A percentile compares a stretch with the other conserved stretches of the same genome.
Evolutionary conservation across 2,113 vertebrate species (phyloP).

Genomic region (Capricornis sumatraensis): DNA sequence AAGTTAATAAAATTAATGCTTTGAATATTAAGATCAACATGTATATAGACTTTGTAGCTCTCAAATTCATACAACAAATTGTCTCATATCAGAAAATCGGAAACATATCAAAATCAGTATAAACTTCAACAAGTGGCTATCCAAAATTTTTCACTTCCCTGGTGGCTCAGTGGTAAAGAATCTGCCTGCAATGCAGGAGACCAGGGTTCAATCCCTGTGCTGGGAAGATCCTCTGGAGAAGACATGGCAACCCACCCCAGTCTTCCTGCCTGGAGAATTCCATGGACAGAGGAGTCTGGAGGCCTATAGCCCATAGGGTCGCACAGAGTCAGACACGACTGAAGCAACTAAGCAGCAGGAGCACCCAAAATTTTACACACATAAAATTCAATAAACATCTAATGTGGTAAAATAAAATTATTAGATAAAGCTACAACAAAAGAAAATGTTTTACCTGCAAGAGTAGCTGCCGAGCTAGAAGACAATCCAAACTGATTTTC

Average conservation of each 20-base stretch:
- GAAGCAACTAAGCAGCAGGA: background rate
- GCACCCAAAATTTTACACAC: background rate
- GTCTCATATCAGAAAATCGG: background rate
- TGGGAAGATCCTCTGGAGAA: background rate
- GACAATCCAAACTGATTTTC: conserved; percentile 86
- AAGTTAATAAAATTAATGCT: background rate
- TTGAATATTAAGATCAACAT: background rate
- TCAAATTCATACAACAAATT: background rate
- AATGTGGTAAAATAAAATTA: background rate
- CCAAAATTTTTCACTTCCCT: background rate
- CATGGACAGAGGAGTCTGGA: background rate
- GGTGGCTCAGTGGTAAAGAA: background rate
- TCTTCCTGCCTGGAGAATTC: background rate
- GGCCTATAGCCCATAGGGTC: background rate
- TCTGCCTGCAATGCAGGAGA: background rate
- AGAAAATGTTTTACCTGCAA: conserved; percentile 80
- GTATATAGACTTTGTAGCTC: background rate
- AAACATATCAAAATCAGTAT: background rate
- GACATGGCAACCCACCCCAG: background rate
- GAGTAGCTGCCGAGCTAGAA: conserved; percentile 81
- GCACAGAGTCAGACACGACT: background rate
- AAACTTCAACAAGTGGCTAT: background rate
- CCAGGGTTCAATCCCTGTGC: background rate
- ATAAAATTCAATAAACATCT: background rate
- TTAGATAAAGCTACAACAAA: background rate